Conservation (phyloP, 2,888 invertebrate genomes). For the Calliopum simillimum region DNA sequence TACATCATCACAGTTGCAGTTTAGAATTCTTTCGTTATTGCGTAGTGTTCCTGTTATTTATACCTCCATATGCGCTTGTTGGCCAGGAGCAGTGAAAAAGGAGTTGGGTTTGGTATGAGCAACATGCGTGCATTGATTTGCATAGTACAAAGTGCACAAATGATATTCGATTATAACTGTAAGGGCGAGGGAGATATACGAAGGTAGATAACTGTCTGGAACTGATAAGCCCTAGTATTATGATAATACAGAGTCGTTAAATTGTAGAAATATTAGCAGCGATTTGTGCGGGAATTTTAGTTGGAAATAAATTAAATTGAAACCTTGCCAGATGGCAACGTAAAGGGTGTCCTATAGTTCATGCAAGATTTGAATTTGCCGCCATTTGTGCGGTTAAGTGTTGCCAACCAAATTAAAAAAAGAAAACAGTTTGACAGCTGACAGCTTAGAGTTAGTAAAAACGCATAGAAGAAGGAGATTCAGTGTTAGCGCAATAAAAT, state of each 20-base stretch:
- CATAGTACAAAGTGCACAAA: slow-evolving; percentile 35
- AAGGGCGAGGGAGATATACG: not conserved
- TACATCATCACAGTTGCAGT: slow-evolving; percentile 46
- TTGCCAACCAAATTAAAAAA: too few species aligned
- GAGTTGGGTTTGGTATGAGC: not conserved
- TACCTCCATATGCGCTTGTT: slow-evolving; percentile 29
- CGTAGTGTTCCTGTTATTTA: slow-evolving; percentile 1
- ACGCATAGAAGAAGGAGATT: too few species aligned
- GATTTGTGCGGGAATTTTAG: too few species aligned
- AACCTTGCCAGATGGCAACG: too few species aligned
- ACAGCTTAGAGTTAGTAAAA: too few species aligned
- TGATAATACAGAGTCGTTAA: not conserved
- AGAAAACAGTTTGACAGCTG: too few species aligned
- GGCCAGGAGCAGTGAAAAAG: slow-evolving; percentile 36
- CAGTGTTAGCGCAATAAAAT: too few species aligned
- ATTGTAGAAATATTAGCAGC: not conserved
- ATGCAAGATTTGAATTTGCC: too few species aligned
- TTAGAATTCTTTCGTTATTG: slow-evolving; percentile 10
- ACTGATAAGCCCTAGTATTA: slow-evolving; percentile 51
- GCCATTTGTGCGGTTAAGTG: too few species aligned
- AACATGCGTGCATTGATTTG: slow-evolving; percentile 30
- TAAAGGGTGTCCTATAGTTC: too few species aligned
- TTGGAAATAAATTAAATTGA: too few species aligned
- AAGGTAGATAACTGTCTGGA: slow-evolving; percentile 57
- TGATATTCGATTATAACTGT: slow-evolving; percentile 14